Conservation (phyloP, 2,113 vertebrate species). For the Pycnonotus jocosus region DNA sequence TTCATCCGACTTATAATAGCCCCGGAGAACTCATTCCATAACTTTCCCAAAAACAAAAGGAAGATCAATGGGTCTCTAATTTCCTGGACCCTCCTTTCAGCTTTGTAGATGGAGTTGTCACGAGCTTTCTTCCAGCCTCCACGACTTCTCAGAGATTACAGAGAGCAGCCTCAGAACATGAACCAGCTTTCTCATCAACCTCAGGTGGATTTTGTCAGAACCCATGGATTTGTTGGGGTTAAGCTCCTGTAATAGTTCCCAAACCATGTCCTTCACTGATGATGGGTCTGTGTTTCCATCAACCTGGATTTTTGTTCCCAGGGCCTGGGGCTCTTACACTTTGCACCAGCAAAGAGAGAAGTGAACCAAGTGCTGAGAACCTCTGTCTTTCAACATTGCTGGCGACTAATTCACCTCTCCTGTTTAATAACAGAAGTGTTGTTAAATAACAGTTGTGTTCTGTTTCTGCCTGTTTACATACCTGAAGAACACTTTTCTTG, state of each 20-base stretch:
- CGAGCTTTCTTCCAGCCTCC: not conserved
- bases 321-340: no score
- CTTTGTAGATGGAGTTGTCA: not conserved
- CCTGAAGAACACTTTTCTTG: not conserved
- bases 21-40: not conserved
- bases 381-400: not conserved
- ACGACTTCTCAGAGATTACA: fast-evolving
- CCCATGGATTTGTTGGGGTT: not conserved
- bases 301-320: not conserved
- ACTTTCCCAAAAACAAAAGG: not conserved
- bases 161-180: not conserved
- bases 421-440: not conserved
- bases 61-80: not conserved
- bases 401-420: not conserved
- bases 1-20: not conserved
- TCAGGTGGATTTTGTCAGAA: not conserved
- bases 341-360: fast-evolving
- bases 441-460: no score
- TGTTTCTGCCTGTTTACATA: not conserved
- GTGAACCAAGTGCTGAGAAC: not conserved
- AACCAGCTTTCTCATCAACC: not conserved
- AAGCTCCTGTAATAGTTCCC: not conserved
- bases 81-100: not conserved
- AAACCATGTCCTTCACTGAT: fast-evolving
- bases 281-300: not conserved